phyloP scores from a whole-genome alignment of 2,888 invertebrate species.

The Pristionchus japonicus region DNA sequence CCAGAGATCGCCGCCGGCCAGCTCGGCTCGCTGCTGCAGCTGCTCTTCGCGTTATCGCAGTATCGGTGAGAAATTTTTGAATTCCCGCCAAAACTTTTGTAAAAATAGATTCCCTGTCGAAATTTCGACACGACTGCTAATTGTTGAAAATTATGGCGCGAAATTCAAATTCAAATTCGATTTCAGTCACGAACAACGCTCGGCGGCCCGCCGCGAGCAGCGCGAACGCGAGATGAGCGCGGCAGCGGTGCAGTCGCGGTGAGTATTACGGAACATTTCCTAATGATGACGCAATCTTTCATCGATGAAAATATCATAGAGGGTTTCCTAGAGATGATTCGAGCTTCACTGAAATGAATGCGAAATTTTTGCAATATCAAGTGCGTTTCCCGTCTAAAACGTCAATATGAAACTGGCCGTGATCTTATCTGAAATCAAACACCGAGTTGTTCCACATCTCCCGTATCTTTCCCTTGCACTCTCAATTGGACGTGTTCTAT shows the following conservation, averaged over 20 bases:
- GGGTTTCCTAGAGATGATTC: no score
- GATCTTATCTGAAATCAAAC: constrained; percentile 26
- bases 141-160: neutral
- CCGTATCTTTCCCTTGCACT: no score
- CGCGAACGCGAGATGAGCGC: constrained; percentile 14
- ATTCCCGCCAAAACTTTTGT: neutral
- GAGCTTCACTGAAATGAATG: no score
- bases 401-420: no score
- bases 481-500: no score
- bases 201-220: neutral
- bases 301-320: no score
- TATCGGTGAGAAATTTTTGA: constrained; percentile 7
- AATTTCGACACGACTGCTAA: neutral
- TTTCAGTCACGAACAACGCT: constrained; percentile 25
- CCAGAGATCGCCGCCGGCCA: constrained; percentile 40
- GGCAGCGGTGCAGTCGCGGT: constrained; percentile 14
- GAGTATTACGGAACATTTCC: neutral
- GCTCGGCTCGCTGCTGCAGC: constrained; percentile 27
- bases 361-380: no score
- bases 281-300: neutral
- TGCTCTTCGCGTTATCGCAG: constrained; percentile 42
- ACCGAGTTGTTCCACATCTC: neutral
- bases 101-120: neutral
- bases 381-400: no score
- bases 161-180: constrained; percentile 2